These are phyloP conservation scores for Leuciscus idus DNA, from an alignment of 2,113 vertebrate species.

Conservation along the genomic window DNA sequence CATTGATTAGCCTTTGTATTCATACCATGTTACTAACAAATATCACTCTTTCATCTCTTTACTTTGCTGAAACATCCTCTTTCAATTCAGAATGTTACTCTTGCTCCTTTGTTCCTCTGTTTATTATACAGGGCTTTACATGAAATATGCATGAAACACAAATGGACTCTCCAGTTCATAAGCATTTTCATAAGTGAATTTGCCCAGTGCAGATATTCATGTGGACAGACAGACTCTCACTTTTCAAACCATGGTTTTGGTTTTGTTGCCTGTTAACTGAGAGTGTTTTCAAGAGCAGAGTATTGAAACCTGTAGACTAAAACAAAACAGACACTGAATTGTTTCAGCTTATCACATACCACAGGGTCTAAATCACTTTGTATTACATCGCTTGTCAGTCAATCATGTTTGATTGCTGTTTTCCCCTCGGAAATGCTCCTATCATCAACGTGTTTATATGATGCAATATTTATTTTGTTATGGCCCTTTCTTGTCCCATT, in stretches of 20 bases:
- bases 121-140: slow-evolving; percentile 25
- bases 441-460: not conserved
- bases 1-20: not conserved
- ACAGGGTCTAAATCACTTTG: not conserved
- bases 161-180: slow-evolving; percentile 15
- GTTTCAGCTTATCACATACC: not conserved
- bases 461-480: not conserved
- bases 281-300: slow-evolving; percentile 22
- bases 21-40: slow-evolving; percentile 9
- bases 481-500: not conserved
- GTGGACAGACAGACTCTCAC: not conserved
- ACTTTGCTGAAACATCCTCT: slow-evolving; percentile 24
- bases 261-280: slow-evolving; percentile 25
- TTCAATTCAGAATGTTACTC: slow-evolving; percentile 10
- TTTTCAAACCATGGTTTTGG: not conserved
- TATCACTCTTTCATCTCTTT: slow-evolving; percentile 6
- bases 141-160: slow-evolving; percentile 44
- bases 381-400: not conserved
- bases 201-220: slow-evolving; percentile 11
- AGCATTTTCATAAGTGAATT: slow-evolving; percentile 24
- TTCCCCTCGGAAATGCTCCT: not conserved
- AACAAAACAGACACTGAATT: not conserved
- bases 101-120: slow-evolving; percentile 18
- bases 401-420: not conserved
- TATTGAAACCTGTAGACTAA: slow-evolving; percentile 30